These are phyloP conservation scores for Amazona vittata DNA, from an alignment of 2,113 vertebrate genomes.

Conservation along the genomic window DNA sequence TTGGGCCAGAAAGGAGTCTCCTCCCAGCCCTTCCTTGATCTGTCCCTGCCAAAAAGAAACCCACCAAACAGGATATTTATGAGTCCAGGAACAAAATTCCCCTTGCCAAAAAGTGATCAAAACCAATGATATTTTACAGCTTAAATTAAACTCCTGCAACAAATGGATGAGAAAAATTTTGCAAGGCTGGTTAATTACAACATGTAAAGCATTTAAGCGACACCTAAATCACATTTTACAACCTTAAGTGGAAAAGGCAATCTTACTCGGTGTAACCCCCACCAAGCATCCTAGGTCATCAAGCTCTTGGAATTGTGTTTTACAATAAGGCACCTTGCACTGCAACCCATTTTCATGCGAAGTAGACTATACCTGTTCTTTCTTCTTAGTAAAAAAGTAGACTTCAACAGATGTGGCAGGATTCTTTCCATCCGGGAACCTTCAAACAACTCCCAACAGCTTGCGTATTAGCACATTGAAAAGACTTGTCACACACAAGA, in stretches of 20 bases:
- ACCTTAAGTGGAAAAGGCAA: background rate
- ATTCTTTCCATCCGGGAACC: background rate
- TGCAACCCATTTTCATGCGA: background rate
- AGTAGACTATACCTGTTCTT: background rate
- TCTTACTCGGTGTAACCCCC: background rate
- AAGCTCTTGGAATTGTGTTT: background rate
- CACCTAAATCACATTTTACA: conserved; percentile 52
- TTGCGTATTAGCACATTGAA: background rate
- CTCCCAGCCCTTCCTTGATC: background rate
- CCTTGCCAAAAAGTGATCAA: background rate
- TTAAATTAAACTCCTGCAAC: background rate
- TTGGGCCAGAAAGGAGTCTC: background rate
- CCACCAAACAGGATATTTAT: accelerated
- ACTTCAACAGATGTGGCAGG: background rate
- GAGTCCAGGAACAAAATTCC: background rate
- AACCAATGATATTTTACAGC: background rate
- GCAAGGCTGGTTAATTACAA: conserved; percentile 25
- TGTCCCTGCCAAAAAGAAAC: background rate
- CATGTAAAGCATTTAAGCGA: background rate
- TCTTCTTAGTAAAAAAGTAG: background rate
- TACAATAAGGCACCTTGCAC: background rate
- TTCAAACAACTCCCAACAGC: background rate
- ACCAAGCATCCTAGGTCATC: background rate
- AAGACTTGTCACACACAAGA: background rate
- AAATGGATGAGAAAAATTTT: conserved; percentile 12